Percentiles rank a stretch among this genome's conserved stretches.
Evolutionary conservation across 2,888 invertebrate genomes (phyloP).

Genomic region (Conomelus anceps): DNA sequence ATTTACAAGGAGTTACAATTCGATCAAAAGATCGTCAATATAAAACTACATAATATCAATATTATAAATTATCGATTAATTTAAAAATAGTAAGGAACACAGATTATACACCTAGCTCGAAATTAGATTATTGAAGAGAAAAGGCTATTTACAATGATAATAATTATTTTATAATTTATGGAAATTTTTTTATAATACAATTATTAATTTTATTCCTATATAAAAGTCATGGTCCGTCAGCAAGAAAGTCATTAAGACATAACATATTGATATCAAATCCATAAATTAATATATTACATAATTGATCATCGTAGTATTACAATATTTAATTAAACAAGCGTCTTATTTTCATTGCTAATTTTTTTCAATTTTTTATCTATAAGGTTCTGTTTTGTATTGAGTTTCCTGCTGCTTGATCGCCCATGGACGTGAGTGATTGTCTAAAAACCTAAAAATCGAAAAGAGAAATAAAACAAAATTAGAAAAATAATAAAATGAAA

Average conservation of each 20-base stretch:
- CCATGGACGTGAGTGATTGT: not conserved
- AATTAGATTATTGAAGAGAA: not conserved
- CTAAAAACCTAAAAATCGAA: slow-evolving; percentile 27
- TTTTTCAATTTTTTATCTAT: not conserved
- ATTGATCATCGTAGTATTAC: not conserved
- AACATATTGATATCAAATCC: slow-evolving; percentile 1
- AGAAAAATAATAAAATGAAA: slow-evolving; percentile 19
- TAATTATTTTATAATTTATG: not conserved
- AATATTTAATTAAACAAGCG: not conserved
- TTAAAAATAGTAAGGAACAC: not conserved
- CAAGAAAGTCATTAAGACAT: not conserved
- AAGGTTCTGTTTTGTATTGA: not conserved
- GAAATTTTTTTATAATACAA: not conserved
- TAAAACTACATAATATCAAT: not conserved
- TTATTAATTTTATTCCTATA: not conserved
- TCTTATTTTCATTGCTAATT: slow-evolving; percentile 4
- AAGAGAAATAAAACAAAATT: slow-evolving; percentile 24
- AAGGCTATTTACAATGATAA: not conserved
- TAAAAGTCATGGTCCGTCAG: not conserved
- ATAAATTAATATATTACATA: not conserved
- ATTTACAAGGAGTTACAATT: not conserved
- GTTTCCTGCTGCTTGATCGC: not conserved
- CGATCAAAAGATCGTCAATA: not conserved
- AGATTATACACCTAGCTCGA: not conserved
- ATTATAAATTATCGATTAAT: not conserved